These are phyloP conservation scores for Ooceraea biroi DNA, from an alignment of 1,140 invertebrate species.

Conservation along the genomic window DNA sequence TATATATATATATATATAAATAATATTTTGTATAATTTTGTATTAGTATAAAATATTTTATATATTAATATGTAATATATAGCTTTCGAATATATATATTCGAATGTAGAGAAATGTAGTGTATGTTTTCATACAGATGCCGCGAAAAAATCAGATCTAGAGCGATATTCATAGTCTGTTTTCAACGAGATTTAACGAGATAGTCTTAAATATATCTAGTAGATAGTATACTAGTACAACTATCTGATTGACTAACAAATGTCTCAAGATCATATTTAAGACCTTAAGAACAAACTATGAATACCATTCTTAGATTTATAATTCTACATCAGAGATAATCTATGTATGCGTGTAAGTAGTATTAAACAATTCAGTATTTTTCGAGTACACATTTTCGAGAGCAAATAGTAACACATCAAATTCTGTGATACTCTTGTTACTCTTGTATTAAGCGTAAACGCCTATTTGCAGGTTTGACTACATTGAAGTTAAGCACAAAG, in stretches of 20 bases:
- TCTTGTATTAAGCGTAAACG: not conserved
- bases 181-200: too few species aligned
- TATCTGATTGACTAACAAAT: too few species aligned
- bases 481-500: not conserved
- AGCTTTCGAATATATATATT: not conserved
- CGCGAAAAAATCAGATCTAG: too few species aligned
- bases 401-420: conserved; percentile 36
- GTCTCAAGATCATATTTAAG: too few species aligned
- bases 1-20: conserved; percentile 1
- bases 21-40: conserved; percentile 17
- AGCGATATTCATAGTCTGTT: too few species aligned
- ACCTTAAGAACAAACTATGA: too few species aligned
- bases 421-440: conserved; percentile 58
- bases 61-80: conserved; percentile 12
- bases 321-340: not conserved
- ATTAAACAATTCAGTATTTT: conserved; percentile 42
- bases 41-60: not conserved
- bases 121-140: conserved; percentile 18
- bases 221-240: too few species aligned
- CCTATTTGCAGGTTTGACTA: conserved; percentile 12
- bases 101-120: conserved; percentile 9
- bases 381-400: conserved; percentile 27
- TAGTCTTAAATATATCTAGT: too few species aligned
- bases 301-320: too few species aligned
- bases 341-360: not conserved